Percentiles rank a stretch among this genome's conserved stretches.
These are phyloP conservation scores for Acanthococcus lagerstroemiae DNA, from an alignment of 2,888 invertebrate genomes.

Conservation along the genomic window DNA sequence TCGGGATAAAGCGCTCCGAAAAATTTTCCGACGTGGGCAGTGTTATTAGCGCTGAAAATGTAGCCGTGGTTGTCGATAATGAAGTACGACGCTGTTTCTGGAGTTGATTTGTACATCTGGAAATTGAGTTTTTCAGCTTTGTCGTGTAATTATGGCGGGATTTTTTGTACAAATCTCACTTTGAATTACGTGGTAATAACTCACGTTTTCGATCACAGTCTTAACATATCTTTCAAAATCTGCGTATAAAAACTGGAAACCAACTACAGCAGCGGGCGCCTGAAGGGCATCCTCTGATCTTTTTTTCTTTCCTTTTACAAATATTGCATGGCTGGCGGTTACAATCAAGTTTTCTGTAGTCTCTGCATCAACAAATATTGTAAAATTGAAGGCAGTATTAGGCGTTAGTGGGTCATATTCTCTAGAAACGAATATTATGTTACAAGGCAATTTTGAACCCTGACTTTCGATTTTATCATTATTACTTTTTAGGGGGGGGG, in stretches of 20 bases:
- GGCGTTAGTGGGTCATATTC: not conserved
- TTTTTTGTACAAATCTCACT: conserved; percentile 51
- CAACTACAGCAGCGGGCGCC: conserved; percentile 50
- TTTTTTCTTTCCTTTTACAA: conserved; percentile 40
- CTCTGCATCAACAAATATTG: not conserved
- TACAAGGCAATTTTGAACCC: no score
- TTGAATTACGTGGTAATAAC: no score
- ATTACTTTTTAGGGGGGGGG: no score
- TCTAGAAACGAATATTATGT: conserved; percentile 2
- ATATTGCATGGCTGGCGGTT: conserved; percentile 79
- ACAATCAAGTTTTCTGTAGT: conserved; percentile 45
- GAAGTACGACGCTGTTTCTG: conserved; percentile 24
- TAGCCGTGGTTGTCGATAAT: conserved; percentile 91
- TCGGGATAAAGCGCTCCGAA: conserved; percentile 64
- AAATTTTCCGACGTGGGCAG: conserved; percentile 67
- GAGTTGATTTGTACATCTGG: not conserved
- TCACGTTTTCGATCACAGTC: no score
- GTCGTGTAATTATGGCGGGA: no score
- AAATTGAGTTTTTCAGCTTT: not conserved
- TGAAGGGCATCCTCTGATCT: conserved; percentile 35
- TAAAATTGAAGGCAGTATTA: not conserved
- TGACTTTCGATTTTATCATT: no score
- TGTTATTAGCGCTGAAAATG: conserved; percentile 66
- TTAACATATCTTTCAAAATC: conserved; percentile 65
- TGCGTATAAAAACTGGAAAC: conserved; percentile 70